Percentiles rank a stretch among this genome's conserved stretches.
phyloP scores from a whole-genome alignment of 1,140 invertebrate species.

The Holcopasites calliopsidis region DNA sequence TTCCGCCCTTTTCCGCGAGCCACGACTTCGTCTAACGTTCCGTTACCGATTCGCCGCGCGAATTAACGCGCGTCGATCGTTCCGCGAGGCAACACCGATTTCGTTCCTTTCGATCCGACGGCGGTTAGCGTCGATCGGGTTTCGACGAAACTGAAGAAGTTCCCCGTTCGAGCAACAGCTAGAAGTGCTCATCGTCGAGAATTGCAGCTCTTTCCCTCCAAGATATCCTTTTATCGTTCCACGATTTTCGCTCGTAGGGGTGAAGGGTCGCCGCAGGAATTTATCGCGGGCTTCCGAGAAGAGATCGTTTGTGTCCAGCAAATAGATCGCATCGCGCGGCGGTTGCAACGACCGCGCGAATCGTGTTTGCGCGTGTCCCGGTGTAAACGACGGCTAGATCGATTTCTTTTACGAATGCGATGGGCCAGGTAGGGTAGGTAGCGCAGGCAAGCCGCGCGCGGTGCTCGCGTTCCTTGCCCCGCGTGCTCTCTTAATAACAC shows the following conservation, averaged over 20 bases:
- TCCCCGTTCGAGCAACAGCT: no score
- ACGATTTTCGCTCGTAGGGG: background rate
- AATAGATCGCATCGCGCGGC: background rate
- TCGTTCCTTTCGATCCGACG: background rate
- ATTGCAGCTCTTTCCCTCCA: background rate
- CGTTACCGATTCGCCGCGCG: background rate
- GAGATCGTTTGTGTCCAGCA: background rate
- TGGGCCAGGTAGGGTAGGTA: no score
- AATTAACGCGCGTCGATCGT: conserved; percentile 14
- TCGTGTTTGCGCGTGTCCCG: background rate
- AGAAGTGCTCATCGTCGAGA: no score
- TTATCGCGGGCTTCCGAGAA: background rate
- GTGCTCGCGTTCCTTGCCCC: background rate
- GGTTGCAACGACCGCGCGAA: background rate
- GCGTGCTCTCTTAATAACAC: background rate
- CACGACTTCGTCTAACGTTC: background rate
- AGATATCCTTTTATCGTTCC: background rate
- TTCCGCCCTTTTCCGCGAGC: background rate
- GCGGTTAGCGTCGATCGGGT: no score
- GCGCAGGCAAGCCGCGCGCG: no score
- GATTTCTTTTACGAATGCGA: conserved; percentile 1
- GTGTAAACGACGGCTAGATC: background rate
- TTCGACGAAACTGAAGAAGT: no score
- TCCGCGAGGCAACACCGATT: background rate
- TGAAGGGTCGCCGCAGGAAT: background rate